phyloP scores from a whole-genome alignment of 2,888 invertebrate genomes.

The Thysanoteuthis rhombus region DNA sequence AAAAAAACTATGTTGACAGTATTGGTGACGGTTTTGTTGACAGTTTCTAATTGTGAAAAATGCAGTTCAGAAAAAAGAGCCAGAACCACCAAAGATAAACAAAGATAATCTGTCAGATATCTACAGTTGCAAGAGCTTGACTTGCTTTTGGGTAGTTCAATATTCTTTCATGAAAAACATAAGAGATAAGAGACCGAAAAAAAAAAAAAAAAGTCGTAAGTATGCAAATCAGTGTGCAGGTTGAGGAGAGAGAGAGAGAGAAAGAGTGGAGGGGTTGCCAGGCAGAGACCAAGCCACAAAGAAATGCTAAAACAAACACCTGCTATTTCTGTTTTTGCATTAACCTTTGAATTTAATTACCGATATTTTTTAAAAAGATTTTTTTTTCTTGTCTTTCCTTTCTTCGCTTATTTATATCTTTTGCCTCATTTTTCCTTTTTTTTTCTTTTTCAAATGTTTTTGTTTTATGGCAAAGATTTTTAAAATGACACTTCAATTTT shows the following conservation, averaged over 20 bases:
- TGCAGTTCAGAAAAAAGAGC: too few relatives aligned
- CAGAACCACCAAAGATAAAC: too few relatives aligned
- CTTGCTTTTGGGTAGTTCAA: neutral
- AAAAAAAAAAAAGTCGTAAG: neutral
- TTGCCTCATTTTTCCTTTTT: too few relatives aligned
- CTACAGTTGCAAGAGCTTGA: neutral
- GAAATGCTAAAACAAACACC: slow-evolving; percentile 12
- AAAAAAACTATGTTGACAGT: too few relatives aligned
- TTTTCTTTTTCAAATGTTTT: neutral
- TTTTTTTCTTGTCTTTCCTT: neutral
- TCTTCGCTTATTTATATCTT: neutral
- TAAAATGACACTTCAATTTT: neutral
- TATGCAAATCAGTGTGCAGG: neutral
- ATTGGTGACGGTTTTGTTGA: too few relatives aligned
- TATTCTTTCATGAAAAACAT: neutral
- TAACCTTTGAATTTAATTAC: neutral
- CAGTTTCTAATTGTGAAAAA: too few relatives aligned
- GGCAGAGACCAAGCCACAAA: neutral
- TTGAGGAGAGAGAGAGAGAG: neutral
- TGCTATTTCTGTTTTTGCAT: neutral
- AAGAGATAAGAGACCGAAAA: neutral
- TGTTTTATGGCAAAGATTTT: neutral
- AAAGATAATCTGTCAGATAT: too few relatives aligned
- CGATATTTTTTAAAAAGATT: neutral
- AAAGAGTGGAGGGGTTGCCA: neutral